These are phyloP conservation scores for Polia nebulosa DNA, from an alignment of 2,888 invertebrate species.

Conservation along the genomic window DNA sequence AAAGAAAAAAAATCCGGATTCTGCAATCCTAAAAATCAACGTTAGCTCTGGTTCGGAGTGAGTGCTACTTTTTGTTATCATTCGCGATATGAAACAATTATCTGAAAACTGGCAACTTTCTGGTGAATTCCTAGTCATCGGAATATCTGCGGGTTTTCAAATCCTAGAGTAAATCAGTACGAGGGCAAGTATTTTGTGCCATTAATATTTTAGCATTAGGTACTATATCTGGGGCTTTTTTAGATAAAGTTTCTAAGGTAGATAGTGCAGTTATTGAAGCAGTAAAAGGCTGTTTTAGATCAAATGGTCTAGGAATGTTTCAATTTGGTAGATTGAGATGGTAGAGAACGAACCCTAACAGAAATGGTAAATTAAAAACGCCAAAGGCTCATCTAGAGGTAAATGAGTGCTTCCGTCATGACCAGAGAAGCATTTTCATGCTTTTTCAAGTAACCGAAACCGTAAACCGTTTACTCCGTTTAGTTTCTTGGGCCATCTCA, in stretches of 20 bases:
- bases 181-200: no score
- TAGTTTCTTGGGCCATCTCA: not conserved
- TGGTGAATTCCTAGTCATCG: not conserved
- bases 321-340: no score
- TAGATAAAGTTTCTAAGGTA: no score
- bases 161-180: no score
- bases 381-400: not conserved
- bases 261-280: no score
- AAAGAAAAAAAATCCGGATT: conserved; percentile 31
- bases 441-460: not conserved
- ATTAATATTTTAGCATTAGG: no score
- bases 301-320: no score
- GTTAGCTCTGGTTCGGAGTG: conserved; percentile 21
- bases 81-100: not conserved
- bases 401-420: not conserved
- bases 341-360: not conserved
- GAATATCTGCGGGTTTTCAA: not conserved
- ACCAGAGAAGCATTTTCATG: not conserved
- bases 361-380: not conserved
- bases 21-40: conserved; percentile 27
- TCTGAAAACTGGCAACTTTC: not conserved
- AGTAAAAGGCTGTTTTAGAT: no score
- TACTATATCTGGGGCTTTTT: no score
- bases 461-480: not conserved
- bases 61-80: not conserved